These are phyloP conservation scores for Antigone vipio DNA, from an alignment of 2,113 vertebrate genomes.

Conservation along the genomic window DNA sequence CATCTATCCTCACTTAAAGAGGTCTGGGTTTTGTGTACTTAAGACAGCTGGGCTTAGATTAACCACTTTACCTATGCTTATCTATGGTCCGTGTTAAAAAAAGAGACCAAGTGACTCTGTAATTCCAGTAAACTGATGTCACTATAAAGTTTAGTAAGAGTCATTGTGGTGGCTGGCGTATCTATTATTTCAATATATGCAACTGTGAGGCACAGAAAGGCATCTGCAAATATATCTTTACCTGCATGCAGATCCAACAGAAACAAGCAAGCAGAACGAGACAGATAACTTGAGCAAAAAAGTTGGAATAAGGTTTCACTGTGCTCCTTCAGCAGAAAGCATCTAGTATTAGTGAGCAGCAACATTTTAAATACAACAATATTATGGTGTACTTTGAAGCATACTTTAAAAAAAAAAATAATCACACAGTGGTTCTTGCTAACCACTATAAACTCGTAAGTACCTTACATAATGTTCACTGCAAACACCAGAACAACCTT, in stretches of 20 bases:
- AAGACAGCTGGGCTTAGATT: background rate
- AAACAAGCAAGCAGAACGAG: background rate
- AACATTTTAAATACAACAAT: background rate
- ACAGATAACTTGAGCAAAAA: background rate
- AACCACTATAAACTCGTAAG: background rate
- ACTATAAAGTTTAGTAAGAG: background rate
- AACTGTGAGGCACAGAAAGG: background rate
- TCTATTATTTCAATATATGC: background rate
- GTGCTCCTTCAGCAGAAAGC: background rate
- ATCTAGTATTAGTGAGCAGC: background rate
- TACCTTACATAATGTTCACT: background rate
- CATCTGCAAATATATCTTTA: background rate
- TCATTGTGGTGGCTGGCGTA: background rate
- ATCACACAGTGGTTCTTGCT: background rate
- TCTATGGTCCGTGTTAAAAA: background rate
- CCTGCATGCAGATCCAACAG: background rate
- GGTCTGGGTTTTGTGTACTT: background rate
- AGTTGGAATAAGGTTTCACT: background rate
- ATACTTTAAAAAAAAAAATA: background rate
- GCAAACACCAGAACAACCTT: background rate
- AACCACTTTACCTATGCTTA: background rate
- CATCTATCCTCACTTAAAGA: background rate
- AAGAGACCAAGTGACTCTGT: background rate
- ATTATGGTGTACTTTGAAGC: background rate
- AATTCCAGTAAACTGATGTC: background rate